Evolutionary conservation across 2,113 vertebrate genomes (phyloP).

Genomic region (Marcusenius ussheri): DNA sequence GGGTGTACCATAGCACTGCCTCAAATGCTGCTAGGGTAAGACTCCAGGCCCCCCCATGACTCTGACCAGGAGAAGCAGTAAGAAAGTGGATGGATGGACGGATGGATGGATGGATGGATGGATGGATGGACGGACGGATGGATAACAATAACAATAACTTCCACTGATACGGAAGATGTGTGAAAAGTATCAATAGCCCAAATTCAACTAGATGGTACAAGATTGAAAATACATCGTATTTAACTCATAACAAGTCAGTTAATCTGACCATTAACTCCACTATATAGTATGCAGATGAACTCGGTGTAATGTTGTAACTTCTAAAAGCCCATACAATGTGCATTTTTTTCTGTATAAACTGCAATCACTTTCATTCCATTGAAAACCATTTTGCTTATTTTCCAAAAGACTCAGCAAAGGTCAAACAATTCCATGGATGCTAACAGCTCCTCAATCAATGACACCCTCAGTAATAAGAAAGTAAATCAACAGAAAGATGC

Average conservation of each 20-base stretch:
- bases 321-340: background rate
- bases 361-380: conserved; percentile 45
- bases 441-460: conserved; percentile 58
- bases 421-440: conserved; percentile 61
- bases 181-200: background rate
- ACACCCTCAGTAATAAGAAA: conserved; percentile 42
- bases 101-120: background rate
- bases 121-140: background rate
- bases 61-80: background rate
- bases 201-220: background rate
- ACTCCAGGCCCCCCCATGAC: background rate
- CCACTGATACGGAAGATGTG: background rate
- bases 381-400: conserved; percentile 50
- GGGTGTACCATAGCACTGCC: background rate
- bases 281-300: background rate
- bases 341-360: conserved; percentile 56
- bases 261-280: background rate
- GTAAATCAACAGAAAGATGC: conserved; percentile 61
- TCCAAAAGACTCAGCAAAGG: conserved; percentile 55
- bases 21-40: background rate
- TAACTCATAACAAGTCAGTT: background rate
- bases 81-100: background rate
- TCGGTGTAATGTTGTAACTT: background rate
- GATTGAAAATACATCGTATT: background rate
- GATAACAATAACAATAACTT: background rate